phyloP scores from a whole-genome alignment of 2,113 vertebrate species.

The human region DNA sequence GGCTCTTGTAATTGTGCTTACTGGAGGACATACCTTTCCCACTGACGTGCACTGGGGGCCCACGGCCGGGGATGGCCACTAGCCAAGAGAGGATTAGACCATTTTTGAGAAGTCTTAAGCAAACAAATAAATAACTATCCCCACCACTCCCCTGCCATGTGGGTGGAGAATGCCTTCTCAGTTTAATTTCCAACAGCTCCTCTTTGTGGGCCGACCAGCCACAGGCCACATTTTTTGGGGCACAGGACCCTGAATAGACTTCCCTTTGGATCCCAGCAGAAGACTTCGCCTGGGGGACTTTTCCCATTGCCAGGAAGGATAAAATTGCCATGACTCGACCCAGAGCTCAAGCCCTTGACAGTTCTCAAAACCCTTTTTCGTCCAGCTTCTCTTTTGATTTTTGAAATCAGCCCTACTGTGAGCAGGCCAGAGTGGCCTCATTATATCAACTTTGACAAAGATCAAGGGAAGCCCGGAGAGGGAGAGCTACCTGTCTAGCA shows the following conservation, averaged over 20 bases:
- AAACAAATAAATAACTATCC: not conserved
- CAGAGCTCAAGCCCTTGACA: not conserved
- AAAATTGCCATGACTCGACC: not conserved
- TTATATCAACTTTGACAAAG: not conserved
- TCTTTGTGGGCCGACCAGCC: not conserved
- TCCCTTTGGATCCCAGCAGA: not conserved
- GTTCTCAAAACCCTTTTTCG: not conserved
- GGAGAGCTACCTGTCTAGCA: fast-evolving
- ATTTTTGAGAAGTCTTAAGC: not conserved
- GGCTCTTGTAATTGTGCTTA: not conserved
- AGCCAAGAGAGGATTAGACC: not conserved
- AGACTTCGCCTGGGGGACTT: not conserved
- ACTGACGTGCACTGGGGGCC: fast-evolving
- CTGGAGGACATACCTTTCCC: not conserved
- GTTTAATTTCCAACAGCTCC: constrained; percentile 41
- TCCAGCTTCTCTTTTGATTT: constrained; percentile 41
- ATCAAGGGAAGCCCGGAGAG: not conserved
- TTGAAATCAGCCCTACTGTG: not conserved
- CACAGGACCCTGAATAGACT: not conserved
- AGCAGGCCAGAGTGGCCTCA: not conserved
- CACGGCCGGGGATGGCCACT: fast-evolving
- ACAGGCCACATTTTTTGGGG: fast-evolving
- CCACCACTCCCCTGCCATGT: not conserved
- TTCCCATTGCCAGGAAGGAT: not conserved
- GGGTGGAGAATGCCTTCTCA: not conserved